Percentiles rank a stretch among this genome's conserved stretches.
These are phyloP conservation scores for Drosophila buzzatii DNA, from an alignment of 2,888 invertebrate species.

Conservation along the genomic window DNA sequence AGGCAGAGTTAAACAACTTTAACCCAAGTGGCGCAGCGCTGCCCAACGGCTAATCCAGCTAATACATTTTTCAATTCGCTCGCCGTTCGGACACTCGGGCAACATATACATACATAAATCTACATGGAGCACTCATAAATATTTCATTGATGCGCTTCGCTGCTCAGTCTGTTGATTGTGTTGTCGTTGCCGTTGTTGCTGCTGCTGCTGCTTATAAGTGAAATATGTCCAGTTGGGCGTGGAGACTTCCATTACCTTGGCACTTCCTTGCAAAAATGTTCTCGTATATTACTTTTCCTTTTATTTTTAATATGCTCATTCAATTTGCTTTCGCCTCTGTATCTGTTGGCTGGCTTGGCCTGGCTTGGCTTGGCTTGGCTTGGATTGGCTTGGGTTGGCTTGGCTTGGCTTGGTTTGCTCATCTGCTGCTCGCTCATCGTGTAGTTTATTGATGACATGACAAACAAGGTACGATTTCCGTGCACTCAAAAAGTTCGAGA, in stretches of 20 bases:
- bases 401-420: no score
- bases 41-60: slow-evolving; percentile 36
- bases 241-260: slow-evolving; percentile 61
- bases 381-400: not conserved
- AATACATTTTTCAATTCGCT: slow-evolving; percentile 65
- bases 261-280: slow-evolving; percentile 61
- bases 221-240: slow-evolving; percentile 53
- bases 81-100: slow-evolving; percentile 24
- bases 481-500: slow-evolving; percentile 57
- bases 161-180: slow-evolving; percentile 42
- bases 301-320: slow-evolving; percentile 74
- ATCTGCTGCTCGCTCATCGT: slow-evolving; percentile 25
- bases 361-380: not conserved
- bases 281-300: slow-evolving; percentile 38
- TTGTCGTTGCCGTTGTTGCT: slow-evolving; percentile 7
- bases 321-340: slow-evolving; percentile 60
- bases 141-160: slow-evolving; percentile 67
- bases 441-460: slow-evolving; percentile 80
- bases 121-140: slow-evolving; percentile 65
- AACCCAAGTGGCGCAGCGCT: not conserved
- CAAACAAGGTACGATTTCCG: slow-evolving; percentile 79
- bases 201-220: slow-evolving; percentile 38
- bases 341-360: slow-evolving; percentile 4
- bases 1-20: slow-evolving; percentile 19
- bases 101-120: slow-evolving; percentile 66